Evolutionary conservation across 1,140 invertebrate genomes (phyloP), one percentile per base, ranked within the genome.

Genomic region (Drosophila kanapiae): DNA sequence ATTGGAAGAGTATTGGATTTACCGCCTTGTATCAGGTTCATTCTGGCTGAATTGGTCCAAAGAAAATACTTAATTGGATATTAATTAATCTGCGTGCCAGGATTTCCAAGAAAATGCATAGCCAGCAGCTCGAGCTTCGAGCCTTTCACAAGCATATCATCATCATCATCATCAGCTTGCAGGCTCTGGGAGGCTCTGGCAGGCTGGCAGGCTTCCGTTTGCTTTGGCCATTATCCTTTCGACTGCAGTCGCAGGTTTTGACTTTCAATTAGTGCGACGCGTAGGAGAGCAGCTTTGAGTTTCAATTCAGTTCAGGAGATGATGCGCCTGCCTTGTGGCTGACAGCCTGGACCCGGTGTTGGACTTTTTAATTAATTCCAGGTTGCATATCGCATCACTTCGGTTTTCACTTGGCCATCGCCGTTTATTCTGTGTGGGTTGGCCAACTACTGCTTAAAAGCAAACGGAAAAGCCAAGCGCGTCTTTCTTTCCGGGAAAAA

Each of bases 351-450:
- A 14, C 33, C 33, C 23, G 23, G 13, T 37, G 33, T 14, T 37
- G 51, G 51, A 54, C 33, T 23, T 54, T 54, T 54, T 54, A 54
- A 54, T 54, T 54, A 54, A 54, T 54, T 54, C 51, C 51, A 23
- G 51, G 51, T 8, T 37, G 33, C 51, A 37, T 23, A 54, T 54
- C 11, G 33, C 51, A 4, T 14, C 16, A 6, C 16, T 37, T 54
- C 33, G 14, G 33, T 37, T 37, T 54, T 14, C 51, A 37, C 33
- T 23, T 23, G 16, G 14, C 27, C 29, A n/a, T 49, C 4, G 27
- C 48, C 27, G 14, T 7, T 13, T 35, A 23, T 23, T 2, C 3
- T 23, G 23, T 23, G 23, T 23, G 23, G 23, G 23, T 23, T 23
- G 23, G 23, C 23, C 31, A 23, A 54, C 33, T 54, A 37, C 13